Percentiles rank a stretch among this genome's conserved stretches.
Evolutionary conservation across 1,140 invertebrate genomes (phyloP).

Genomic region (Ptiloglossa arizonensis): DNA sequence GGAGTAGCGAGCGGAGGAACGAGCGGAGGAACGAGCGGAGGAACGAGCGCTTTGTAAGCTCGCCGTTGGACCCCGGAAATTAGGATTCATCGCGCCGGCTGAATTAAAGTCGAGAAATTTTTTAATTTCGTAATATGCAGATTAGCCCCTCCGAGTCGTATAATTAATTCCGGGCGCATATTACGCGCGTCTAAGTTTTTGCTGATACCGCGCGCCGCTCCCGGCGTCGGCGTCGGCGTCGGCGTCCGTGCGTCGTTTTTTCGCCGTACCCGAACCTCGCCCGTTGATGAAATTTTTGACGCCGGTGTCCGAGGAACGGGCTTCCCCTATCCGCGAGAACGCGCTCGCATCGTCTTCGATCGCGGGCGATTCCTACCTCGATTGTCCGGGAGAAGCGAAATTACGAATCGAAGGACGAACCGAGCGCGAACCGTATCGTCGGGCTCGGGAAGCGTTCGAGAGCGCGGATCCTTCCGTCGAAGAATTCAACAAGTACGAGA

Average conservation of each 20-base stretch:
- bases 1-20: neutral
- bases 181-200: slow-evolving; percentile 56
- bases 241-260: slow-evolving; percentile 39
- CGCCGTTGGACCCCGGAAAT: slow-evolving; percentile 51
- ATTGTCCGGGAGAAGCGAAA: too few species aligned
- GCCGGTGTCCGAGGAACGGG: slow-evolving; percentile 7
- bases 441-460: neutral
- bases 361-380: too few species aligned
- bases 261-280: slow-evolving; percentile 41
- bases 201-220: slow-evolving; percentile 24
- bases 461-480: neutral
- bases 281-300: slow-evolving; percentile 69
- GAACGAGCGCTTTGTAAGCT: slow-evolving; percentile 35
- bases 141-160: slow-evolving; percentile 61
- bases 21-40: too few species aligned
- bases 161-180: slow-evolving; percentile 70
- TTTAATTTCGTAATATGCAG: slow-evolving; percentile 75
- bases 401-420: too few species aligned
- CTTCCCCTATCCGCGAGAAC: neutral
- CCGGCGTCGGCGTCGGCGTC: slow-evolving; percentile 6
- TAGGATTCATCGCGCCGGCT: slow-evolving; percentile 64
- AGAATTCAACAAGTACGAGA: neutral
- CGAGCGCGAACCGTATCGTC: too few species aligned
- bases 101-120: slow-evolving; percentile 71
- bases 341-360: neutral